Percentiles rank a stretch among this genome's conserved stretches.
phyloP scores from a whole-genome alignment of 2,113 vertebrate species.

The Atrichornis clamosus region DNA sequence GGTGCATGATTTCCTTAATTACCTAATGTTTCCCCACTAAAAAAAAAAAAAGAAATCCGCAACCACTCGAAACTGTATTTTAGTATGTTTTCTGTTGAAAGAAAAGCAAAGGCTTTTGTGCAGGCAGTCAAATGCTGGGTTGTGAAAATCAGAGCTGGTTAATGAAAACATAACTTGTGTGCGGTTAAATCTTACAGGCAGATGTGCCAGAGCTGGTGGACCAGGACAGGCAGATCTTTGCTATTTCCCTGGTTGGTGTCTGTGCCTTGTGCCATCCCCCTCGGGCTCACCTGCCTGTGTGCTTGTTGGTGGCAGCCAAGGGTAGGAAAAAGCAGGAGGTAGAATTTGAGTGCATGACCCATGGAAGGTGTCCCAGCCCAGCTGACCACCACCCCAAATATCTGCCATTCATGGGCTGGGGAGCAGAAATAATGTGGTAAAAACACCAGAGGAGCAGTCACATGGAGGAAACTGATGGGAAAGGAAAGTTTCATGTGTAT shows the following conservation, averaged over 20 bases:
- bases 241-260: neutral
- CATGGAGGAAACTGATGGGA: neutral
- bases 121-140: neutral
- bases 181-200: neutral
- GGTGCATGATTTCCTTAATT: constrained; percentile 72
- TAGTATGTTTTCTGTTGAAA: neutral
- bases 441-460: neutral
- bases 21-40: neutral
- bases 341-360: neutral
- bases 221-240: neutral
- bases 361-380: neutral
- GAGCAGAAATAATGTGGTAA: neutral
- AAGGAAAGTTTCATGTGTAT: neutral
- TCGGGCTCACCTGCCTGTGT: neutral
- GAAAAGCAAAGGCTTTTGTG: neutral
- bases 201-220: neutral
- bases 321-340: neutral
- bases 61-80: neutral
- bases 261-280: neutral
- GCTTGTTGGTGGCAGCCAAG: neutral
- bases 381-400: neutral
- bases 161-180: neutral
- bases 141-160: neutral
- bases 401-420: neutral
- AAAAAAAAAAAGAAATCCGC: neutral